These are phyloP conservation scores for Clostera curtula DNA, from an alignment of 2,888 invertebrate species.

Conservation along the genomic window DNA sequence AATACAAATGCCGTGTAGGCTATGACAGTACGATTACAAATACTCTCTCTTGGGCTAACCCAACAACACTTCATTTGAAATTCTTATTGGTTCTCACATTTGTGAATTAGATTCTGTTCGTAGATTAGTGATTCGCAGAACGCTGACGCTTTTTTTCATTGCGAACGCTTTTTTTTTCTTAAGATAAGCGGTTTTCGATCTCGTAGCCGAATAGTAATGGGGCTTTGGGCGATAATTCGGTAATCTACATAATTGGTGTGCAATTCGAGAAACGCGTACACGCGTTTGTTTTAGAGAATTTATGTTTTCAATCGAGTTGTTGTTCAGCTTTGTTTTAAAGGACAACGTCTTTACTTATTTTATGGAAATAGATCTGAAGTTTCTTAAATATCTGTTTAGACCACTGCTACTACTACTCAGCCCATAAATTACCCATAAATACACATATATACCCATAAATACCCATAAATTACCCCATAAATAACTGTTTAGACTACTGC, in stretches of 20 bases:
- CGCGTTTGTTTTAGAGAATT: background rate
- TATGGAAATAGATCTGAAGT: too few species aligned
- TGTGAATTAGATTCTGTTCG: constrained; percentile 30
- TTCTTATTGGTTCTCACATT: constrained; percentile 35
- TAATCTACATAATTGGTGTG: constrained; percentile 7
- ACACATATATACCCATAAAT: too few species aligned
- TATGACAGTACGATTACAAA: too few species aligned
- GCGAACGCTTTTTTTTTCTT: constrained; percentile 8
- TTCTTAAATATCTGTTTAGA: too few species aligned
- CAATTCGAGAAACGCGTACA: background rate
- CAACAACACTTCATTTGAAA: constrained; percentile 30
- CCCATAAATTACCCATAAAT: too few species aligned
- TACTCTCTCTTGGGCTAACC: too few species aligned
- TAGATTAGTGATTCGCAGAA: constrained; percentile 25
- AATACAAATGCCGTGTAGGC: too few species aligned
- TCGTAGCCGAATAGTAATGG: constrained; percentile 11
- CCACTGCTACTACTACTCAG: too few species aligned
- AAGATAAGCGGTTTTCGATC: constrained; percentile 12
- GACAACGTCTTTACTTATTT: too few species aligned
- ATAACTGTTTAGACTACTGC: too few species aligned
- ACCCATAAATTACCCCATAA: too few species aligned
- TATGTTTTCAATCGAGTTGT: background rate
- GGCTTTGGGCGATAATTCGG: constrained; percentile 4
- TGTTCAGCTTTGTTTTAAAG: too few species aligned
- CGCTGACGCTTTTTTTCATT: constrained; percentile 17